Evolutionary conservation across 2,113 vertebrate genomes (phyloP).

Genomic region (Melanotaenia duboulayi): DNA sequence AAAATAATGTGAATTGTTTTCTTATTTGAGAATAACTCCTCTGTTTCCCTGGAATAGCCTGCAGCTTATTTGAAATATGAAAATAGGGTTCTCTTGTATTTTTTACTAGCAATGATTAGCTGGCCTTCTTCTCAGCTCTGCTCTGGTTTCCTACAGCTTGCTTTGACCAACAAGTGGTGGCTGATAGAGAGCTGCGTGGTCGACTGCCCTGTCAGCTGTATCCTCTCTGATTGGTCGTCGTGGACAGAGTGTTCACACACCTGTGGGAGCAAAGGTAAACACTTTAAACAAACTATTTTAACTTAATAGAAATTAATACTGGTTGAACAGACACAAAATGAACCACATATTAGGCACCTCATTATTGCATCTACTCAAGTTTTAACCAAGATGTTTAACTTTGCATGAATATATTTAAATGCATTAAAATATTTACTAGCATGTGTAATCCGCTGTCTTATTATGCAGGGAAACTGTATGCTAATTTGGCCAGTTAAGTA

Average conservation of each 20-base stretch:
- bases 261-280: constrained; percentile 89
- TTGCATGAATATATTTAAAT: constrained; percentile 74
- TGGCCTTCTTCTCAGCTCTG: constrained; percentile 15
- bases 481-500: constrained; percentile 19
- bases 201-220: constrained; percentile 90
- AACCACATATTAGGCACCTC: constrained; percentile 31
- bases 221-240: constrained; percentile 90
- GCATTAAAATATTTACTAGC: constrained; percentile 65
- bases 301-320: constrained; percentile 1
- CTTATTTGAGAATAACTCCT: neutral
- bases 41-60: constrained; percentile 30
- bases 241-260: constrained; percentile 93
- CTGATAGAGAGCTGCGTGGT: constrained; percentile 85
- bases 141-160: constrained; percentile 76
- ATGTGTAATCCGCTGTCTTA: constrained; percentile 45
- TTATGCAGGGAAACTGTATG: constrained; percentile 37
- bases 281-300: constrained; percentile 3
- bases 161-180: constrained; percentile 80
- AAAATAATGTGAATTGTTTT: too few relatives aligned
- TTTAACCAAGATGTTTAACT: constrained; percentile 44
- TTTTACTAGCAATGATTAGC: constrained; percentile 41
- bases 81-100: constrained; percentile 23
- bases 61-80: constrained; percentile 10
- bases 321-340: constrained; percentile 18
- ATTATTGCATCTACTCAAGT: constrained; percentile 55